These are phyloP conservation scores for Cepaea nemoralis DNA, from an alignment of 1,140 invertebrate species.

Conservation along the genomic window DNA sequence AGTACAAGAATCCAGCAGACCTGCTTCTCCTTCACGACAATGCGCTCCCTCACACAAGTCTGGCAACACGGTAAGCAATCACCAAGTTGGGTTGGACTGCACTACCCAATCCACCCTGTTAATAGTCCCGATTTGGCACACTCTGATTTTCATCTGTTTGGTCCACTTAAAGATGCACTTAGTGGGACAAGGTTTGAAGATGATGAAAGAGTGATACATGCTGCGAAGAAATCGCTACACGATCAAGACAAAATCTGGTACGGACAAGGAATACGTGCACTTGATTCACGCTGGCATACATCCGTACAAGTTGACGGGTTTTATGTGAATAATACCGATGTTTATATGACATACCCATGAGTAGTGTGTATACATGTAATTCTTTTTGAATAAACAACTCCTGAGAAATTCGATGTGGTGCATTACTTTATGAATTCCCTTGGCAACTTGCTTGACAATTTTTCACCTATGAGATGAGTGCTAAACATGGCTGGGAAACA, in stretches of 20 bases:
- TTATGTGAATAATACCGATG: not conserved
- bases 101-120: too few species aligned
- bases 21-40: too few species aligned
- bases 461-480: too few species aligned
- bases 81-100: too few species aligned
- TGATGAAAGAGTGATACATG: not conserved
- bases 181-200: too few species aligned
- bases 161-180: too few species aligned
- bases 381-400: not conserved
- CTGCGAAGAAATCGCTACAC: not conserved
- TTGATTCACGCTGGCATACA: not conserved
- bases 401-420: not conserved
- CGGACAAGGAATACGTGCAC: not conserved
- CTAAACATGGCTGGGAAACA: too few species aligned
- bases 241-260: constrained; percentile 4
- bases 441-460: not conserved
- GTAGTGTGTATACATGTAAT: not conserved
- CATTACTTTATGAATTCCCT: not conserved
- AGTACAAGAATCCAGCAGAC: too few species aligned
- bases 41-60: too few species aligned
- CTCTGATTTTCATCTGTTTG: too few species aligned
- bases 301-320: not conserved
- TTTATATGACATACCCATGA: not conserved
- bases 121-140: too few species aligned
- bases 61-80: too few species aligned